Evolutionary conservation across 2,888 invertebrate genomes (phyloP).

Genomic region (Drosophila anomalata): DNA sequence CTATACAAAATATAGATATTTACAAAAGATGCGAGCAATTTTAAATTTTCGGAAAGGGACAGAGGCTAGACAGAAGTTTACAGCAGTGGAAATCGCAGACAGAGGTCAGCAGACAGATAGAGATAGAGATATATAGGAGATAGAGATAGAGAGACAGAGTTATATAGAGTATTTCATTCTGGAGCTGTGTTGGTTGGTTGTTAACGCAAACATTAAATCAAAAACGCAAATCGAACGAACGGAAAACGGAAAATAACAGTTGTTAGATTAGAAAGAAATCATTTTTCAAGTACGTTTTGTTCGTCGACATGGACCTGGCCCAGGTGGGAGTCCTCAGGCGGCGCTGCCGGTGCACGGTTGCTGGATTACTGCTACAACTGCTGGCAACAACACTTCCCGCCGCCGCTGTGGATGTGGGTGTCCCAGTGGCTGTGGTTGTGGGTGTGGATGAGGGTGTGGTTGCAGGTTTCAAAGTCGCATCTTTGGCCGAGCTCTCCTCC

Average conservation of each 20-base stretch:
- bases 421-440: slow-evolving; percentile 15
- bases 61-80: slow-evolving; percentile 64
- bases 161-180: slow-evolving; percentile 45
- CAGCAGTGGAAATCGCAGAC: slow-evolving; percentile 62
- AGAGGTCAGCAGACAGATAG: slow-evolving; percentile 54
- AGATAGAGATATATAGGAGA: slow-evolving; percentile 31
- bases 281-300: slow-evolving; percentile 84
- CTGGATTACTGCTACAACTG: slow-evolving; percentile 84
- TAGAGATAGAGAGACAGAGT: slow-evolving; percentile 39
- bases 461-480: slow-evolving; percentile 22
- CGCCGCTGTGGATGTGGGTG: slow-evolving; percentile 29
- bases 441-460: slow-evolving; percentile 24
- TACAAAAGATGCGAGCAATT: slow-evolving; percentile 57
- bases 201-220: slow-evolving; percentile 39
- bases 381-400: slow-evolving; percentile 75
- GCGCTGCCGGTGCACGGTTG: slow-evolving; percentile 88
- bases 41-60: slow-evolving; percentile 8
- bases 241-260: slow-evolving; percentile 45
- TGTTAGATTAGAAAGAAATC: slow-evolving; percentile 42
- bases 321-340: slow-evolving; percentile 92
- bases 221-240: slow-evolving; percentile 48
- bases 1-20: slow-evolving; percentile 38
- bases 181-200: slow-evolving; percentile 42
- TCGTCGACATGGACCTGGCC: slow-evolving; percentile 89
- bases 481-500: slow-evolving; percentile 29